phyloP scores from a whole-genome alignment of 2,888 invertebrate genomes.

The Agrotis clavis region DNA sequence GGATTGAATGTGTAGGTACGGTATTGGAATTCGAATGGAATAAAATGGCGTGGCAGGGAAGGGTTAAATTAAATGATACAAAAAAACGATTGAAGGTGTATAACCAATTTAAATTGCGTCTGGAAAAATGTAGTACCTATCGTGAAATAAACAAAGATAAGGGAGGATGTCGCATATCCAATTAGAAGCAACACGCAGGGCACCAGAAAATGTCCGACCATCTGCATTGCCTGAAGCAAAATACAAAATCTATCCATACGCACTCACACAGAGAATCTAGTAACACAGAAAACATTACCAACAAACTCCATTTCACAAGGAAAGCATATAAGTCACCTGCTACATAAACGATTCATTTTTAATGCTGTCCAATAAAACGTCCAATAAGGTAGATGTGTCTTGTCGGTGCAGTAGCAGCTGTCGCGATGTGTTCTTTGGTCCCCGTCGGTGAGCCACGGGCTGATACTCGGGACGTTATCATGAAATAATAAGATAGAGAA shows the following conservation, averaged over 20 bases:
- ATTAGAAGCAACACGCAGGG: neutral
- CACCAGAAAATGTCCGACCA: neutral
- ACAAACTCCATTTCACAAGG: conserved; percentile 1
- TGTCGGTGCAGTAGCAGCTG: conserved; percentile 57
- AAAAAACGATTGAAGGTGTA: neutral
- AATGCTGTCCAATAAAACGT: conserved; percentile 60
- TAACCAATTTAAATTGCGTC: neutral
- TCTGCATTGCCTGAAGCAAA: neutral
- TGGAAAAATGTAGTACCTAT: neutral
- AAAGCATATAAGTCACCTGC: conserved; percentile 36
- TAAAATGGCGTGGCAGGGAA: neutral
- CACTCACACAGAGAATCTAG: neutral
- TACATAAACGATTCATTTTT: conserved; percentile 51
- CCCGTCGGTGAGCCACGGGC: conserved; percentile 22
- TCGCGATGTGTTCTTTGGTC: conserved; percentile 32
- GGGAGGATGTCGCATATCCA: neutral
- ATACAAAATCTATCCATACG: neutral
- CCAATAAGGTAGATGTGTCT: conserved; percentile 55
- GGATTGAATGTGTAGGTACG: conserved; percentile 3
- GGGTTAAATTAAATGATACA: conserved; percentile 9
- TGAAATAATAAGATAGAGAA: conserved; percentile 23
- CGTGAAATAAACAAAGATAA: neutral
- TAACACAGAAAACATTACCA: neutral
- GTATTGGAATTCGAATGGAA: conserved; percentile 3
- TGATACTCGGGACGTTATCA: conserved; percentile 10